Percentiles rank a stretch among this genome's conserved stretches.
Conservation (phyloP, 2,113 vertebrate species). For the Megatriorchis doriae region DNA sequence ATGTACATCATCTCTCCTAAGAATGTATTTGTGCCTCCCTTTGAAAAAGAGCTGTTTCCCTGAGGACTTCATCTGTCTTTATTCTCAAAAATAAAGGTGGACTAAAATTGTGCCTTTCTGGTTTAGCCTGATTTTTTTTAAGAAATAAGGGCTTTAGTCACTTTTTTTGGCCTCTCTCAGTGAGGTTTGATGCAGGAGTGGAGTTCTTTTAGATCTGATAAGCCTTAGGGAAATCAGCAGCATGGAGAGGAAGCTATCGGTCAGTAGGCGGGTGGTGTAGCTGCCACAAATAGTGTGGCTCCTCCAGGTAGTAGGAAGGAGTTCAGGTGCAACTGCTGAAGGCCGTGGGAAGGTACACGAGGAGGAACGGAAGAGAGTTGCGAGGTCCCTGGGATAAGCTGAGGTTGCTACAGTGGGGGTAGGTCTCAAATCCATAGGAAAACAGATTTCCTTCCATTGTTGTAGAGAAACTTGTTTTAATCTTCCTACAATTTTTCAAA, state of each 20-base stretch:
- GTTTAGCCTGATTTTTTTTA: not conserved
- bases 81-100: not conserved
- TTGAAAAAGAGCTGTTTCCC: not conserved
- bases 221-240: not conserved
- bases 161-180: not conserved
- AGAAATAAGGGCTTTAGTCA: not conserved
- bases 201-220: not conserved
- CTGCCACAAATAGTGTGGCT: not conserved
- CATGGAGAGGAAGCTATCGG: not conserved
- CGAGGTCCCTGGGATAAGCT: not conserved
- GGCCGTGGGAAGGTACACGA: fast-evolving
- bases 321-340: not conserved
- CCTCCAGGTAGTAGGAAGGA: not conserved
- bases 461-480: not conserved
- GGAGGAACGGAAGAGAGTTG: not conserved
- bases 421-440: not conserved
- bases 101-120: not conserved
- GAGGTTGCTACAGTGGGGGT: not conserved
- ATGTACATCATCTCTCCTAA: not conserved
- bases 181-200: fast-evolving
- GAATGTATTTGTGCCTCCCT: not conserved
- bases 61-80: not conserved
- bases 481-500: not conserved
- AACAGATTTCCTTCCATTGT: not conserved
- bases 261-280: not conserved